phyloP scores from a whole-genome alignment of 2,113 vertebrate species.

The Ellobius talpinus region DNA sequence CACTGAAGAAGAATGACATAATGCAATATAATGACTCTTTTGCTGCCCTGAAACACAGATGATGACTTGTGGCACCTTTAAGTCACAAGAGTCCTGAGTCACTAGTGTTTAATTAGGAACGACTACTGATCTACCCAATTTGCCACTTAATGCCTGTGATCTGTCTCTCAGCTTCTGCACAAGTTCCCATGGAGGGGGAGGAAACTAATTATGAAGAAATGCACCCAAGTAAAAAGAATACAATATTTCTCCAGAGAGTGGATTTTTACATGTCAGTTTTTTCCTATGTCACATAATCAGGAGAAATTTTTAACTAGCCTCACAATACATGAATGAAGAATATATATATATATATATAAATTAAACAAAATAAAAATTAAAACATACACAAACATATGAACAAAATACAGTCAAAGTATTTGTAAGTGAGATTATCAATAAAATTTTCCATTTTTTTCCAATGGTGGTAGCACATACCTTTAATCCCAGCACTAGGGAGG shows the following conservation, averaged over 20 bases:
- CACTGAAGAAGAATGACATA: background rate
- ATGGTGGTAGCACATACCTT: background rate
- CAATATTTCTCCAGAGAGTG: background rate
- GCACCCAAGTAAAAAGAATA: background rate
- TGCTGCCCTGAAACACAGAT: background rate
- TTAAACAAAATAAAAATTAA: too few species aligned
- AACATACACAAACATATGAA: background rate
- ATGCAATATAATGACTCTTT: background rate
- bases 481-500: background rate
- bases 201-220: conserved; percentile 17
- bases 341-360: background rate
- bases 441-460: background rate
- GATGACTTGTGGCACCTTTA: background rate
- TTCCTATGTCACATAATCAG: background rate
- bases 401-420: background rate
- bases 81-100: conserved; percentile 29
- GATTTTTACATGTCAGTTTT: conserved; percentile 18
- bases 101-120: conserved; percentile 30
- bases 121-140: background rate
- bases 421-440: background rate
- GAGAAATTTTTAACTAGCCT: conserved; percentile 30
- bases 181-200: background rate
- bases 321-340: background rate
- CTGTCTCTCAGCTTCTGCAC: background rate
- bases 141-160: background rate